Base-by-base conservation (phyloP, 2,113 vertebrate genomes). In the Lagopus leucura region DNA sequence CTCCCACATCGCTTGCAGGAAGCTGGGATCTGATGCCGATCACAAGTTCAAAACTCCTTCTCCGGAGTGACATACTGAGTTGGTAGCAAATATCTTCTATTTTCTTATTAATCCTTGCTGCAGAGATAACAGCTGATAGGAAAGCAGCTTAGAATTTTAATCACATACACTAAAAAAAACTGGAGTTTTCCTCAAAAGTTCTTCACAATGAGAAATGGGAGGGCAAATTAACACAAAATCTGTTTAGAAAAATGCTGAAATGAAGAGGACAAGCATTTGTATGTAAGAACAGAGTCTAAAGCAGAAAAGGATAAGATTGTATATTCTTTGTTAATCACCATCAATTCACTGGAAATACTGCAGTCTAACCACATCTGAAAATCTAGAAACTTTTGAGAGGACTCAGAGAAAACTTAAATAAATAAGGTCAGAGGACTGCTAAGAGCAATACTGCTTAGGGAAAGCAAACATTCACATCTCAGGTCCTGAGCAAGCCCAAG, bases 1-100 rank as follows among this genome's bases (percentile, higher is more conserved):
- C 84, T 93, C 96, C 97, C 95, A 97, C 38, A 88, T 77, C 15
- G 11, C 73, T 77, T 92, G 54, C 89, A 95, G 88, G 88, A 96
- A 94, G 54, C 79, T 78, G 6, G 3, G 65, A 82, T 77, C 42
- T 76, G 70, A 90, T 88, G 91, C 89, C 27, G n/a, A 95, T 90
- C 82, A 83, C 79, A 94, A 72, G 76, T 94, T 83, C 83, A 36
- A 91, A 89, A 52, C 80, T 80, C 15, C 60, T 91, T 94, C 91
- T 90, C 58, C 87, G 94, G 82, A 42, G 4, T 74, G 90, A 87
- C 84, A 86, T 82, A 87, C 80, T 54, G 57, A 89, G 78, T 82
- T 89, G 85, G 86, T 81, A 88, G 92, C 83, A 95, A 92, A 72
- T 8, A 4, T 80, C 85, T 92, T 80, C 85, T 92, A 80, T 79